Evolutionary conservation across 2,888 invertebrate genomes (phyloP).

Genomic region (Heliconius sara): DNA sequence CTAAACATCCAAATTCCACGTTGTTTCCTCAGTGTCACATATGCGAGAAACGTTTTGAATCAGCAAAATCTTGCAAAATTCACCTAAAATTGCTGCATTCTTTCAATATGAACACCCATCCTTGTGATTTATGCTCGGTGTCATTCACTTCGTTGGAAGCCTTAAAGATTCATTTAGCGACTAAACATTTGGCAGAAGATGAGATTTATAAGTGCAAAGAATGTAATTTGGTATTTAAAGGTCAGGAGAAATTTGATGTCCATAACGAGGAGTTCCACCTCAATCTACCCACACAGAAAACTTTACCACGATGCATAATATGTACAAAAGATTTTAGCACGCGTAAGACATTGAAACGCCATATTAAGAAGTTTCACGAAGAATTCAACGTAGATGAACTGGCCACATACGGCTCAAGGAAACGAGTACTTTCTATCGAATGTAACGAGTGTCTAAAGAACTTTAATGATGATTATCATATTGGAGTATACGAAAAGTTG

Average conservation of each 20-base stretch:
- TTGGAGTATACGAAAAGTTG: conserved; percentile 56
- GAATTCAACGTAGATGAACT: conserved; percentile 69
- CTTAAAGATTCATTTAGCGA: conserved; percentile 63
- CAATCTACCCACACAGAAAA: conserved; percentile 52
- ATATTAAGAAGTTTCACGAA: conserved; percentile 71
- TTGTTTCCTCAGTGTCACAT: conserved; percentile 73
- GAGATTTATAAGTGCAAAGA: conserved; percentile 73
- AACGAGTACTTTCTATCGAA: conserved; percentile 57
- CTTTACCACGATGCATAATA: conserved; percentile 65
- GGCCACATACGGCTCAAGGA: conserved; percentile 59
- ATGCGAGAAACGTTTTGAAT: conserved; percentile 72
- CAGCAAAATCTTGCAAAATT: conserved; percentile 74
- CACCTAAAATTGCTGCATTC: conserved; percentile 72
- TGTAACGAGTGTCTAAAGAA: conserved; percentile 68
- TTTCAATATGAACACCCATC: conserved; percentile 70
- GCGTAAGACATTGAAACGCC: conserved; percentile 68
- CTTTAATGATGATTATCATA: conserved; percentile 61
- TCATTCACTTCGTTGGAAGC: conserved; percentile 67
- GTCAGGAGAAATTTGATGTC: conserved; percentile 65
- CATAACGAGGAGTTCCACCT: conserved; percentile 54
- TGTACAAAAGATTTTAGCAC: conserved; percentile 76
- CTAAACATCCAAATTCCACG: conserved; percentile 68
- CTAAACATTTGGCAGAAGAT: conserved; percentile 68
- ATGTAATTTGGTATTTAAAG: conserved; percentile 70
- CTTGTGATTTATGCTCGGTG: conserved; percentile 69